Conservation (phyloP, 2,113 vertebrate genomes). For the Turdus rufiventris region DNA sequence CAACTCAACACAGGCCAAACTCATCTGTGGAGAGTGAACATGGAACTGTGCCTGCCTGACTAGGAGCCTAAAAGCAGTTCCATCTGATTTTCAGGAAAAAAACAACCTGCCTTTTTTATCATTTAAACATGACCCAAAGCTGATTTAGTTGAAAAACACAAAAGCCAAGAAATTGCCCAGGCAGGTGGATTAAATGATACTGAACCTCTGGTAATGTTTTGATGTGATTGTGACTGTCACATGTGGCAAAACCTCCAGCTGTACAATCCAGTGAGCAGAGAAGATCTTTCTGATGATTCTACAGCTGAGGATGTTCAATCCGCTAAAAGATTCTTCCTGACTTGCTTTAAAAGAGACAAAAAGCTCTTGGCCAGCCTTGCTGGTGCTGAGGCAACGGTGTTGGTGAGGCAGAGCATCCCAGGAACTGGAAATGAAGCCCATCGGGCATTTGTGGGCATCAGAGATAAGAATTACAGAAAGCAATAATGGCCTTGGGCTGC, state of each 20-base stretch:
- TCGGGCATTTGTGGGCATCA: not conserved
- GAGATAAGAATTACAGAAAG: not conserved
- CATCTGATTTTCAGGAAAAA: too few species aligned
- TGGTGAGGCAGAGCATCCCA: not conserved
- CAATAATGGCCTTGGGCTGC: not conserved
- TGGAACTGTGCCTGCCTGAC: not conserved
- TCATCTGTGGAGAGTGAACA: not conserved
- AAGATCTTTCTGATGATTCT: not conserved
- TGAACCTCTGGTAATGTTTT: not conserved
- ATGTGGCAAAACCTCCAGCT: not conserved
- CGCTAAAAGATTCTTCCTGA: not conserved
- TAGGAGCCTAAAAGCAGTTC: not conserved
- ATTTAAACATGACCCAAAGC: not conserved
- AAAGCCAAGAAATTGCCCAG: not conserved
- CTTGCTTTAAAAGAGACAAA: not conserved
- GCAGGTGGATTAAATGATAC: not conserved
- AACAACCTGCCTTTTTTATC: not conserved
- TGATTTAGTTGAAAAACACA: not conserved
- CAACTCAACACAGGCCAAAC: fast-evolving
- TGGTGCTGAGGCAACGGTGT: not conserved
- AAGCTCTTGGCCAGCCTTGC: not conserved
- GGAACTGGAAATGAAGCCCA: conserved; percentile 26
- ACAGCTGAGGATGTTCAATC: not conserved
- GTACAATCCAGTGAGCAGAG: not conserved
- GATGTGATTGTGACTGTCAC: not conserved